A percentile compares a stretch with the other conserved stretches of the same genome.
These are phyloP conservation scores for Chymomyza costata DNA, from an alignment of 1,140 invertebrate species.

Conservation along the genomic window DNA sequence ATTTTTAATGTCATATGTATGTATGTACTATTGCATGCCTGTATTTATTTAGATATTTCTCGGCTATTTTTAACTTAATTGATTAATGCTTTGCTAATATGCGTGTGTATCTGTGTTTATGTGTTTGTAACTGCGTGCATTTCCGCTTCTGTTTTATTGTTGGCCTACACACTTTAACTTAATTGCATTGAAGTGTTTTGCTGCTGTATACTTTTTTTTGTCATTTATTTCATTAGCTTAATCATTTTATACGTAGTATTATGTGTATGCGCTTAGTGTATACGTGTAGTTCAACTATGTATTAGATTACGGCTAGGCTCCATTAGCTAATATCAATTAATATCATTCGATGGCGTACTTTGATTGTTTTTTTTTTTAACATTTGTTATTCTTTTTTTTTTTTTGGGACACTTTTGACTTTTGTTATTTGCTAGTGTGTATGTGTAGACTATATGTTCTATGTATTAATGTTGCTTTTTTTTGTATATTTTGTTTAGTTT, in stretches of 20 bases:
- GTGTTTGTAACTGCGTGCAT: slow-evolving; percentile 9
- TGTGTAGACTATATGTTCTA: slow-evolving; percentile 3
- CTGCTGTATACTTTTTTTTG: slow-evolving; percentile 11
- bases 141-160: not conserved
- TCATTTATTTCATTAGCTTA: slow-evolving; percentile 36
- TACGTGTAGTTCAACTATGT: no score
- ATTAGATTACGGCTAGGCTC: slow-evolving; percentile 47
- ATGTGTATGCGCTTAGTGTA: no score
- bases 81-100: slow-evolving; percentile 25
- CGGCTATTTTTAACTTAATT: slow-evolving; percentile 34
- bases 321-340: slow-evolving; percentile 69
- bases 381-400: not conserved
- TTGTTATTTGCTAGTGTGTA: slow-evolving; percentile 22
- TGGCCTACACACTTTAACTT: not conserved
- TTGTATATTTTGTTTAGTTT: slow-evolving; percentile 10
- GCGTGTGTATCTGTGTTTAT: slow-evolving; percentile 17
- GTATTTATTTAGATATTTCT: slow-evolving; percentile 6
- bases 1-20: slow-evolving; percentile 24
- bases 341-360: slow-evolving; percentile 70
- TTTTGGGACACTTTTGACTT: not conserved
- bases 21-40: not conserved
- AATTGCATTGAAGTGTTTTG: not conserved
- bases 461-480: slow-evolving; percentile 1
- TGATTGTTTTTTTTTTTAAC: slow-evolving; percentile 50
- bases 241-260: slow-evolving; percentile 52